Percentiles rank a stretch among this genome's conserved stretches.
Conservation (phyloP, 2,797 vertebrate species). For the Vireo griseus region DNA sequence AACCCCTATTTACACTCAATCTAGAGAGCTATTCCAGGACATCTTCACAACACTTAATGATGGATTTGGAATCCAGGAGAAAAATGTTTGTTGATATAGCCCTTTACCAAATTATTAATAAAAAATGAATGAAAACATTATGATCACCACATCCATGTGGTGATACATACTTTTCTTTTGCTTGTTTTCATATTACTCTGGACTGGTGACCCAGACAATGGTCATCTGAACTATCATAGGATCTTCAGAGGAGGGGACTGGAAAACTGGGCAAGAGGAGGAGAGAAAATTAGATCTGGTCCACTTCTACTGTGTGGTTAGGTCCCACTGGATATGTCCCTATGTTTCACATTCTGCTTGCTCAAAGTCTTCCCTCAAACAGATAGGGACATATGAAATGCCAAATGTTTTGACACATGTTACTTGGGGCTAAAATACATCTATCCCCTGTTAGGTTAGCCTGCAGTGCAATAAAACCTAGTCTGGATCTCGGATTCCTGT, state of each 20-base stretch:
- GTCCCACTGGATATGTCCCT: background rate
- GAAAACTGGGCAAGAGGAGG: background rate
- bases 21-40: background rate
- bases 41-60: background rate
- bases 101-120: background rate
- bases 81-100: background rate
- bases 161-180: background rate
- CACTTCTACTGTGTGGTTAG: background rate
- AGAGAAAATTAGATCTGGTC: background rate
- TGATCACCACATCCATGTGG: fast-evolving
- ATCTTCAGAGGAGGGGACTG: background rate
- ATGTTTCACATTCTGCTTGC: background rate
- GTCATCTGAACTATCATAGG: background rate
- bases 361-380: background rate
- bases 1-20: background rate
- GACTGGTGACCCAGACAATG: background rate
- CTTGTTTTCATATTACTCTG: background rate
- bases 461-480: background rate
- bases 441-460: background rate
- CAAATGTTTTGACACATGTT: background rate
- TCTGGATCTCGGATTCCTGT: background rate
- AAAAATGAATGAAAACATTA: background rate
- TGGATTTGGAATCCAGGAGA: background rate
- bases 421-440: background rate
- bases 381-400: background rate